Evolutionary conservation across 2,797 vertebrate species (phyloP), one percentile per base, ranked within the genome.

Genomic region (Xiphorhynchus erythropygius): DNA sequence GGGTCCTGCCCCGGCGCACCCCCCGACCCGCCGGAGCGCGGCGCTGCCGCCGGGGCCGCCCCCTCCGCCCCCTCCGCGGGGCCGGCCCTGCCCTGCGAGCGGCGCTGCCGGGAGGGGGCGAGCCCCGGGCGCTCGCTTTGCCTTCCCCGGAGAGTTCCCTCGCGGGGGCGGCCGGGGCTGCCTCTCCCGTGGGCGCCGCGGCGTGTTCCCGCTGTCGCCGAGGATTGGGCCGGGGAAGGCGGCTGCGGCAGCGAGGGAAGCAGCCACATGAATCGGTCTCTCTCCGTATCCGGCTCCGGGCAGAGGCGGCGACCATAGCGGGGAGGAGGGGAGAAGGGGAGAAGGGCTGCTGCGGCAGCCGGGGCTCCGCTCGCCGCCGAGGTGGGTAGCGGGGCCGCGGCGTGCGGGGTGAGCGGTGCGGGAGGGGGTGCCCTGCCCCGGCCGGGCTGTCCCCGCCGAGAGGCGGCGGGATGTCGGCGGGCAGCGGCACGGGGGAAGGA

Each of bases 251-350:
- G 73, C 69, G 77, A 81, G 95, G 63, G 74, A 81, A 90, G 87
- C 89, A 32, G 39, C 82, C 85, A 60, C 87, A 71, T 88, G 92
- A 95, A 92, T 92, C 94, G 30, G 84, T 90, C 86, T 95, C 84
- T 84, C 60, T 89, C 94, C 17, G 96, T 94, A 96, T 96, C 96
- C 96, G 96, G 94, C 96, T 95, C 77, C 88, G 80, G 78, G 89
- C 88, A 60, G 84, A 84, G 81, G 91, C 69, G 83, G 91, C 63
- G 76, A 87, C 93, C 89, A 42, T 89, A 76, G 93, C 46, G 71
- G 73, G 91, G 89, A 94, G 86, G 89, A 88, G 82, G 47, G 39
- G 57, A 75, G 52, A 42, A 18, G 67, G 73, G 30, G n/a, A 39
- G 80, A 78, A 59, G 84, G 77, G 78, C 76, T 57, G 86, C 91